A percentile compares a stretch with the other conserved stretches of the same genome.
phyloP scores from a whole-genome alignment of 2,797 vertebrate species.

The Hippoglossus hippoglossus region DNA sequence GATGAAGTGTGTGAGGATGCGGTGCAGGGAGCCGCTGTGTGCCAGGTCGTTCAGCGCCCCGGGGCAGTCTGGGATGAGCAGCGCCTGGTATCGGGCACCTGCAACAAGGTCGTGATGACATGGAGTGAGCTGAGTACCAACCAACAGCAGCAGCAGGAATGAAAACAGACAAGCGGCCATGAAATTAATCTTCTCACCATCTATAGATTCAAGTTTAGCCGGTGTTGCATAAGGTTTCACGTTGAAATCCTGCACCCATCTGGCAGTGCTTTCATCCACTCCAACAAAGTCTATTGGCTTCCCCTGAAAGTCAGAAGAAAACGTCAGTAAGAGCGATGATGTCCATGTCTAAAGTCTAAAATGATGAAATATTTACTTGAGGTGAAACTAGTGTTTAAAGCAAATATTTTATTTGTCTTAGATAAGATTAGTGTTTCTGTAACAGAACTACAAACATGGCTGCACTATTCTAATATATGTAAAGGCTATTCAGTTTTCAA shows the following conservation, averaged over 20 bases:
- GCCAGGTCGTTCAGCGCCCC: conserved; percentile 93
- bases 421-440: no score
- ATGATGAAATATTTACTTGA: background rate
- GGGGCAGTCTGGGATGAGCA: conserved; percentile 94
- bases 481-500: background rate
- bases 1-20: conserved; percentile 93
- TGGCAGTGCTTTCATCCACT: conserved; percentile 87
- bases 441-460: background rate
- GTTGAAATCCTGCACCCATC: conserved; percentile 97
- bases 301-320: conserved; percentile 81
- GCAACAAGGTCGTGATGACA: conserved; percentile 27
- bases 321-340: background rate
- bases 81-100: conserved; percentile 94
- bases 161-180: background rate
- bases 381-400: background rate
- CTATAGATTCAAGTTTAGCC: conserved; percentile 96
- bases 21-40: conserved; percentile 95
- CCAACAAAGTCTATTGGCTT: conserved; percentile 92
- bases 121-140: conserved; percentile 22
- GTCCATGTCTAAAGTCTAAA: background rate
- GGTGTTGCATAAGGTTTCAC: conserved; percentile 92
- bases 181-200: conserved; percentile 82
- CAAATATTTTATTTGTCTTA: background rate
- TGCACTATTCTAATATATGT: no score
- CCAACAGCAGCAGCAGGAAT: background rate